phyloP scores from a whole-genome alignment of 1,140 invertebrate genomes.

The Zaprionus ornatus region DNA sequence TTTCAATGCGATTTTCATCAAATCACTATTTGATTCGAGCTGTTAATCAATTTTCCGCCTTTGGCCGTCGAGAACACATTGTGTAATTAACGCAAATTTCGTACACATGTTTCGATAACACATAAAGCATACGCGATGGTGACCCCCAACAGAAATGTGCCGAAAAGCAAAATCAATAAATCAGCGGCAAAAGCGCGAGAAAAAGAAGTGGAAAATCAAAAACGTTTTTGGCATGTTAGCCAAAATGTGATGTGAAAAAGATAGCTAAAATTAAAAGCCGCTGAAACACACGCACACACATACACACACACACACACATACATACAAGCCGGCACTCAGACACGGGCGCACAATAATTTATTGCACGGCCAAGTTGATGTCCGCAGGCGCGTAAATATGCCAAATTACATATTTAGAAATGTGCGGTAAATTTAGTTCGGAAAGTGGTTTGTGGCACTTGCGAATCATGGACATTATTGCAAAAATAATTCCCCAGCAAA shows the following conservation, averaged over 20 bases:
- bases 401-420: constrained; percentile 31
- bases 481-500: neutral
- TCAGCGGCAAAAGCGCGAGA: constrained; percentile 17
- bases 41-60: constrained; percentile 56
- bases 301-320: neutral
- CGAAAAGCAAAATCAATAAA: constrained; percentile 60
- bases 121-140: constrained; percentile 32
- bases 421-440: constrained; percentile 16
- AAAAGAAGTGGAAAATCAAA: constrained; percentile 38
- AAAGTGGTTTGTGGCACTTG: constrained; percentile 18
- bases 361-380: constrained; percentile 42
- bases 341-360: constrained; percentile 46
- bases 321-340: neutral
- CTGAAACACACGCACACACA: constrained; percentile 12
- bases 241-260: constrained; percentile 64
- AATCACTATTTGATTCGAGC: neutral
- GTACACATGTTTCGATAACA: constrained; percentile 20
- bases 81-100: constrained; percentile 37
- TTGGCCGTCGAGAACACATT: constrained; percentile 8
- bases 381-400: constrained; percentile 51
- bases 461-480: neutral
- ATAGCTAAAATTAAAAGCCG: constrained; percentile 69
- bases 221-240: constrained; percentile 30
- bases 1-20: neutral
- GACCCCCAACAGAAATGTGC: constrained; percentile 38